Percentiles rank a stretch among this genome's conserved stretches.
Conservation (phyloP, 2,797 vertebrate species). For the Hozukius guyotensis region DNA sequence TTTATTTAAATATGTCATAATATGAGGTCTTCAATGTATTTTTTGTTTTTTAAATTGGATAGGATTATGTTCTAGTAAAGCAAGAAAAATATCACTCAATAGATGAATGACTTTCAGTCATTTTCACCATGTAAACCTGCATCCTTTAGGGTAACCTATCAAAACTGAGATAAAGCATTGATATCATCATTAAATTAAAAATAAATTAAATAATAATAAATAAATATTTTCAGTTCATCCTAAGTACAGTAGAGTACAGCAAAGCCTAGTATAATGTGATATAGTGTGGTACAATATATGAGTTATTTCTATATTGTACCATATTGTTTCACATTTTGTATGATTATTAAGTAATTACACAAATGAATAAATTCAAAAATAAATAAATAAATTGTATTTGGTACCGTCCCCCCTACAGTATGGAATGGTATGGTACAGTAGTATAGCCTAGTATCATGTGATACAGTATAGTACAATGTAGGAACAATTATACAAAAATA, state of each 20-base stretch:
- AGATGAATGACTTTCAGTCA: background rate
- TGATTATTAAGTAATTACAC: too few species aligned
- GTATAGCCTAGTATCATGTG: background rate
- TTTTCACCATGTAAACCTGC: background rate
- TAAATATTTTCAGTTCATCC: background rate
- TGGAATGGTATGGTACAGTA: background rate
- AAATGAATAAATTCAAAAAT: background rate
- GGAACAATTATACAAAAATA: background rate
- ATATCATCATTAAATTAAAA: background rate
- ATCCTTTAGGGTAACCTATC: background rate
- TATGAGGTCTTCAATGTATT: background rate
- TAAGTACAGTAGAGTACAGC: background rate
- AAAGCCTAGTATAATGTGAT: background rate
- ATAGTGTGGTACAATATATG: background rate
- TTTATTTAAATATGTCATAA: background rate
- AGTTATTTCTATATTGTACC: too few species aligned
- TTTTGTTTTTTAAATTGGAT: background rate
- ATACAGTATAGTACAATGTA: background rate
- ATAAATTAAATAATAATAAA: too few species aligned
- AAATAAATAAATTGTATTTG: accelerated
- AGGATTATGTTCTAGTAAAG: accelerated
- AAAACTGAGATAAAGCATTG: background rate
- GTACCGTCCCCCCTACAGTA: background rate
- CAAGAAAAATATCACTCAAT: too few species aligned
- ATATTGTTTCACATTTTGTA: too few species aligned